phyloP scores from a whole-genome alignment of 1,140 invertebrate genomes.

The Oncopeltus fasciatus region DNA sequence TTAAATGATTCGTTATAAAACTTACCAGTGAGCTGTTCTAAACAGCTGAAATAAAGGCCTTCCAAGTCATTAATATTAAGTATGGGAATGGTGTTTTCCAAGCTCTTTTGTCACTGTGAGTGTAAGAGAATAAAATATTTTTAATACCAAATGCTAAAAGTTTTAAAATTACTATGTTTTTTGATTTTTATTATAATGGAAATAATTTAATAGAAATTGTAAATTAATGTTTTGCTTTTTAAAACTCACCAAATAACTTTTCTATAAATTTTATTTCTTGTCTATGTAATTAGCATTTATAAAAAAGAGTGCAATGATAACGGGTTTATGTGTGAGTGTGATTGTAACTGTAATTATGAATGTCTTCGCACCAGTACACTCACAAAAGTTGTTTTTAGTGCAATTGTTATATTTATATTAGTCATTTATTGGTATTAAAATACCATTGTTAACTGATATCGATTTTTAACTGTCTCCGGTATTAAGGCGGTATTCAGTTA shows the following conservation, averaged over 20 bases:
- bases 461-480: not conserved
- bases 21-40: not conserved
- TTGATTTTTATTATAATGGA: not conserved
- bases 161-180: not conserved
- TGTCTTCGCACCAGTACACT: no score
- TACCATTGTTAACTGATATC: not conserved
- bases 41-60: slow-evolving; percentile 1
- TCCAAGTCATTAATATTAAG: slow-evolving; percentile 6
- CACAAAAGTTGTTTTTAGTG: slow-evolving; percentile 2
- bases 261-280: not conserved
- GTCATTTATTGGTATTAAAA: not conserved
- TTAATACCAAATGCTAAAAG: not conserved
- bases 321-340: not conserved
- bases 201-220: not conserved
- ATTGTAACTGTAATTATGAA: no score
- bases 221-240: not conserved
- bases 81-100: not conserved
- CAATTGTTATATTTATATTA: slow-evolving; percentile 2
- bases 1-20: not conserved
- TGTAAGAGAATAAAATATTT: not conserved
- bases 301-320: not conserved
- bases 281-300: not conserved
- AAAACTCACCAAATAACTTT: not conserved
- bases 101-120: not conserved
- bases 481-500: not conserved